Percentiles rank a stretch among this genome's conserved stretches.
Evolutionary conservation across 2,888 invertebrate genomes (phyloP).

Genomic region (Drosophila koepferae): DNA sequence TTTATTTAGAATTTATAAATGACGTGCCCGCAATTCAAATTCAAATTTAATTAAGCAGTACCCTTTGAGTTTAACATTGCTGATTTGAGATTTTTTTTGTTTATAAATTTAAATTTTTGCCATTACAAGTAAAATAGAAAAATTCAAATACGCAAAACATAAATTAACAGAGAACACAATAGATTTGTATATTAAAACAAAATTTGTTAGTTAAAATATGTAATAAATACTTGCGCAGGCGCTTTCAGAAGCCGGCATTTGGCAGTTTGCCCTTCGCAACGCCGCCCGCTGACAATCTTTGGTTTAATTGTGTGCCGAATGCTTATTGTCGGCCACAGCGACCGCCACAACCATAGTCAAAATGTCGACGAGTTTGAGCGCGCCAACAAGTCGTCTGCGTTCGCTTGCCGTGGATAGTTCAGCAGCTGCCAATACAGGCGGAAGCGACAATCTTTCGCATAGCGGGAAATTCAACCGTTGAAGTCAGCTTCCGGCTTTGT

Average conservation of each 20-base stretch:
- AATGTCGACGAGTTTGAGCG: constrained; percentile 61
- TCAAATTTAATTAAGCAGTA: constrained; percentile 1
- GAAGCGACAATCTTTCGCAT: constrained; percentile 43
- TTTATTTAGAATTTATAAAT: too few species aligned
- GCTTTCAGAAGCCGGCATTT: constrained; percentile 57
- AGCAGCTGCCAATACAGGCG: constrained; percentile 50
- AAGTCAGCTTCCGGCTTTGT: constrained; percentile 65
- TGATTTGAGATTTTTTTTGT: not conserved
- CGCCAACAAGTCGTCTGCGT: constrained; percentile 79
- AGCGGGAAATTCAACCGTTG: constrained; percentile 62
- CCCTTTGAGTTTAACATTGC: constrained; percentile 24
- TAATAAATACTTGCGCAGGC: constrained; percentile 51
- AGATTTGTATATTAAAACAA: not conserved
- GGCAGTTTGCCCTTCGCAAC: not conserved
- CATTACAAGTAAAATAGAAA: not conserved
- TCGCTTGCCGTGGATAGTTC: constrained; percentile 60
- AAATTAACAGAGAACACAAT: not conserved
- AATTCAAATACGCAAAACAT: not conserved
- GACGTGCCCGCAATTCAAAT: not conserved
- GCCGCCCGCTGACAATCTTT: constrained; percentile 4
- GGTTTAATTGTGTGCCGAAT: constrained; percentile 33
- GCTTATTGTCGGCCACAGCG: constrained; percentile 24
- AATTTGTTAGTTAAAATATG: not conserved
- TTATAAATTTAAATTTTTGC: not conserved
- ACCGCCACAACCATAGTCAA: constrained; percentile 26